Base-by-base conservation (phyloP, 2,113 vertebrate species). In the Istiophorus platypterus region DNA sequence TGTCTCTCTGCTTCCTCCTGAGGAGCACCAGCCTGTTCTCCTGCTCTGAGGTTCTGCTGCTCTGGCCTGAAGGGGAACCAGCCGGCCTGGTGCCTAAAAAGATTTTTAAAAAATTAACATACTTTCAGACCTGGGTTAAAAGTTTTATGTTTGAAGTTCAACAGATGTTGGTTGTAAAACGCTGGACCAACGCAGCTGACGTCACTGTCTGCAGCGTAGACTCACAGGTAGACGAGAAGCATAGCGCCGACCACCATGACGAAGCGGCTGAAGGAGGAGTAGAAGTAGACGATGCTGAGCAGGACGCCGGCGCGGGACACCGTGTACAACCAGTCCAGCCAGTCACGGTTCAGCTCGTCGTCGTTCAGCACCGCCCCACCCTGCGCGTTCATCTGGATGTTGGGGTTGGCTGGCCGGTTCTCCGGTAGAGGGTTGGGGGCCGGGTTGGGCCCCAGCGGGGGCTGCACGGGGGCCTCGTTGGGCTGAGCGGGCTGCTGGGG, bases 261-360 rank as follows among this genome's bases (percentile, higher is more conserved):
- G 73, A 99, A 98, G 22, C 97, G 97, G 82, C 97, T 97, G 58
- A 99, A 98, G 15, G 98, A 99, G 4, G 97, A 99, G 88, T 99
- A 99, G 93, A 99, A 98, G 92, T 99, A 99, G 17, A 99, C 96
- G 52, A 99, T 97, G 94, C 97, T 97, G 59, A 99, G 96, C 42
- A 99, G 95, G 65, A 99, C 96, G 0, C 96, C 96, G 3, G 96
- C 97, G 0, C 98, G 96, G 0, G 97, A 98, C 85, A 99, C 94
- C 0, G 96, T 97, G 89, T 99, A 99, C 91, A 99, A 92, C 98
- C 97, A 99, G 95, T 99, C 98, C 66, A 99, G 94, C 98, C 98
- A 99, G 91, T 99, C 98, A 0, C 96, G 96, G 87, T 99, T 97
- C 90, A 98, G 95, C 89, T 99, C 97, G 6, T 99, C 98, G 1